Percentiles rank a stretch among this genome's conserved stretches.
These are phyloP conservation scores for Palythoa heliodiscus DNA, from an alignment of 92 coral and sea anemone genomes.

Conservation along the genomic window DNA sequence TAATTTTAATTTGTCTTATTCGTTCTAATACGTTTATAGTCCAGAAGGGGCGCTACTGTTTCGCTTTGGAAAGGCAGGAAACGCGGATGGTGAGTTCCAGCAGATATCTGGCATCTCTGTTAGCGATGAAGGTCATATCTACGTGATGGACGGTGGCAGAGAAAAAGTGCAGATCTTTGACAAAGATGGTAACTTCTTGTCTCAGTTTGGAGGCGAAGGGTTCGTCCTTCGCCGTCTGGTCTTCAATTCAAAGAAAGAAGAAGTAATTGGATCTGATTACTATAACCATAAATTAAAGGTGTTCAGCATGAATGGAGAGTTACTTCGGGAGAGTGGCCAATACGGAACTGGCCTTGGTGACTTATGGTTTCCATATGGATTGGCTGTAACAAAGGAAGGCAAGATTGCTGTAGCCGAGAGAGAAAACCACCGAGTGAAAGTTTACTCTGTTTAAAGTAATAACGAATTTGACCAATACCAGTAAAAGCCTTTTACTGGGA, in stretches of 20 bases:
- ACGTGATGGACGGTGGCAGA: slow-evolving; percentile 57
- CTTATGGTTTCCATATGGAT: slow-evolving; percentile 73
- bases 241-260: slow-evolving; percentile 53
- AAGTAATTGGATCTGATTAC: slow-evolving; percentile 67
- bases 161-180: slow-evolving; percentile 65
- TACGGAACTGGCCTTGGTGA: slow-evolving; percentile 70
- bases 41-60: slow-evolving; percentile 57
- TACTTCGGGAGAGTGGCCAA: slow-evolving; percentile 64
- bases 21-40: neutral
- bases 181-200: slow-evolving; percentile 56
- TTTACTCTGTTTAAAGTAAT: slow-evolving; percentile 63
- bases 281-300: slow-evolving; percentile 68
- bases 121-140: slow-evolving; percentile 55
- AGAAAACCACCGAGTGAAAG: slow-evolving; percentile 75
- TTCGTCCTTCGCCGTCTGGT: slow-evolving; percentile 54
- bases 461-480: neutral
- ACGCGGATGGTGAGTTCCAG: slow-evolving; percentile 62
- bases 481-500: no score
- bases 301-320: slow-evolving; percentile 64
- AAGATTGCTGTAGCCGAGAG: slow-evolving; percentile 79
- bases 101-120: slow-evolving; percentile 47
- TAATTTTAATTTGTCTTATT: neutral
- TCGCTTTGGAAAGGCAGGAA: slow-evolving; percentile 77
- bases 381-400: slow-evolving; percentile 72
- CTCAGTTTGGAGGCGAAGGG: slow-evolving; percentile 63